Percentiles rank a stretch among this genome's conserved stretches.
These are phyloP conservation scores for Sphenodon punctatus DNA, from an alignment of 2,797 vertebrate genomes.

Conservation along the genomic window DNA sequence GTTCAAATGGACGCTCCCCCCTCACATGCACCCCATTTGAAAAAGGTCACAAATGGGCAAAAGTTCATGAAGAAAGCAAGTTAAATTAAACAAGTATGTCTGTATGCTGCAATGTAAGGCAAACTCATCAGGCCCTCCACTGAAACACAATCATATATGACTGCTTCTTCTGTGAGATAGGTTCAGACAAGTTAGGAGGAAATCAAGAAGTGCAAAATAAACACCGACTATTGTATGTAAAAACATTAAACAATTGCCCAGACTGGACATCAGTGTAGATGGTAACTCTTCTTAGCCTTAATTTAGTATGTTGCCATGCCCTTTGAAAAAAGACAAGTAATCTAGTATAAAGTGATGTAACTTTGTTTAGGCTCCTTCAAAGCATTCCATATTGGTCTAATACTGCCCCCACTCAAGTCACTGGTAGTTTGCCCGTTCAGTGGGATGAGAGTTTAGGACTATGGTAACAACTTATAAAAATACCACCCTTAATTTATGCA, in stretches of 20 bases:
- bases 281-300: neutral
- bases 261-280: neutral
- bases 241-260: neutral
- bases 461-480: neutral
- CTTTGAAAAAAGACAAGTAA: neutral
- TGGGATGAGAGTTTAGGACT: neutral
- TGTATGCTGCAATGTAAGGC: neutral
- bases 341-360: neutral
- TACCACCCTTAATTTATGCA: neutral
- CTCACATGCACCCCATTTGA: no score
- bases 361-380: neutral
- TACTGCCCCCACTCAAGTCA: neutral
- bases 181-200: neutral
- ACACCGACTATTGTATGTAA: neutral
- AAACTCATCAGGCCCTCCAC: neutral
- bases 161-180: neutral
- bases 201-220: neutral
- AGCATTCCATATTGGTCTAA: neutral
- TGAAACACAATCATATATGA: neutral
- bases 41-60: neutral
- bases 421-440: neutral
- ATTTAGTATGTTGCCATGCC: neutral
- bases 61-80: neutral
- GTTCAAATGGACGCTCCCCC: no score
- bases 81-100: neutral